These are phyloP conservation scores for Megalurothrips usitatus DNA, from an alignment of 2,888 invertebrate species.

Conservation along the genomic window DNA sequence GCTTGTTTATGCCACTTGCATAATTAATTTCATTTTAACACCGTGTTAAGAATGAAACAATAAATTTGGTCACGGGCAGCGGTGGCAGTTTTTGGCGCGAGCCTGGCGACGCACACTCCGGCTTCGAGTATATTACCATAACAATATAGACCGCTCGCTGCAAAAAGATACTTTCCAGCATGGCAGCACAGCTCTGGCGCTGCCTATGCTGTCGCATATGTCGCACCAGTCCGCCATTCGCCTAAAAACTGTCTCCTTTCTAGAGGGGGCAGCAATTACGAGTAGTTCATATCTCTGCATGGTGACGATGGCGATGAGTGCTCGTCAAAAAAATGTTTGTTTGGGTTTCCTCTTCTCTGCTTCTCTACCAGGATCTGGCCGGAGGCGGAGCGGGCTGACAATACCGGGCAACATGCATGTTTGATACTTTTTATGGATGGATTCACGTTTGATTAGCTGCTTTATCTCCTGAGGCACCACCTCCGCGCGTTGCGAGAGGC, in stretches of 20 bases:
- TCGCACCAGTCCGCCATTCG: no score
- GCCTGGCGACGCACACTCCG: background rate
- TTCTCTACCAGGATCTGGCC: background rate
- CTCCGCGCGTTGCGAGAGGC: background rate
- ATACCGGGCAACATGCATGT: no score
- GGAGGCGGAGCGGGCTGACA: no score
- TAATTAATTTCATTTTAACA: slow-evolving; percentile 24
- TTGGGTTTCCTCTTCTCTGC: background rate
- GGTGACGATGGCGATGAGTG: no score
- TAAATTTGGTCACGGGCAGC: slow-evolving; percentile 16
- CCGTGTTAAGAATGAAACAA: slow-evolving; percentile 21
- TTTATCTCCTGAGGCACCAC: background rate
- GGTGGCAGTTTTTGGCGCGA: slow-evolving; percentile 1
- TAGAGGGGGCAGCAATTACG: background rate
- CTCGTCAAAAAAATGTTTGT: background rate
- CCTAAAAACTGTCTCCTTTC: background rate
- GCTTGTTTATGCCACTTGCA: slow-evolving; percentile 9
- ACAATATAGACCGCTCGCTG: background rate
- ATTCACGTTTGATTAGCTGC: no score
- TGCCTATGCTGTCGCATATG: no score
- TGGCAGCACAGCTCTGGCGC: background rate
- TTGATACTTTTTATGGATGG: no score
- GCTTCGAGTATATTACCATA: background rate
- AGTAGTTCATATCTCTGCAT: background rate
- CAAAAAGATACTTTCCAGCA: background rate